Evolutionary conservation across 2,888 invertebrate species (phyloP), one percentile per base, ranked within the genome.

Genomic region (Dusona sp.): DNA sequence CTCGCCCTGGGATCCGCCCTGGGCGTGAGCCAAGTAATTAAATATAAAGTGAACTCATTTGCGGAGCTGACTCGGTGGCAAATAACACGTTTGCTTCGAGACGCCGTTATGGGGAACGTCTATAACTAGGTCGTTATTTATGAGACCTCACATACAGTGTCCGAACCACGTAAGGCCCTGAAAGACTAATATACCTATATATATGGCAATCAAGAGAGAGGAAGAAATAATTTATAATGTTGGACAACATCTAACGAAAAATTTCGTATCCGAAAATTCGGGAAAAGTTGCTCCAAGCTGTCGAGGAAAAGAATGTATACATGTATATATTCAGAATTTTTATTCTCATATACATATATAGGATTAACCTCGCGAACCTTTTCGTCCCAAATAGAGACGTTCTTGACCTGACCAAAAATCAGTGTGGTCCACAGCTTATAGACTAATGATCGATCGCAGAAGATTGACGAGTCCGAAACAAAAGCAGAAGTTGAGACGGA

Each of bases 11-110:
- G 91, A 91, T 91, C 91, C 93, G 91, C 92, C 92, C 92, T 92
- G 93, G 93, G 94, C 93, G 93, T 93, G 93, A 93, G 91, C 89
- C 91, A 90, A 91, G 92, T 93, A 93, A 94, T 94, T 93, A 94
- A 93, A 93, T 93, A 92, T 91, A 93, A 93, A 93, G 92, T 93
- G 93, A 92, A 92, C 92, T 93, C 94, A 93, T 93, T 93, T 93
- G 92, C 92, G 91, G 91, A 92, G 91, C 91, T 91, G 91, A 89
- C 91, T 91, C 92, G 85, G 92, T 93, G 92, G 93, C 93, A 92
- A 92, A 93, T 93, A 93, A 93, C 92, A 93, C 91, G 92, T 92
- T 82, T 93, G 89, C 88, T 87, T 87, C 72, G 65, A 70, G 29
- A 61, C 36, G n/a, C 64, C 51, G 73, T 57, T 64, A 72, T 38